Conservation (phyloP, 1,140 invertebrate genomes). For the Nomia melanderi region DNA sequence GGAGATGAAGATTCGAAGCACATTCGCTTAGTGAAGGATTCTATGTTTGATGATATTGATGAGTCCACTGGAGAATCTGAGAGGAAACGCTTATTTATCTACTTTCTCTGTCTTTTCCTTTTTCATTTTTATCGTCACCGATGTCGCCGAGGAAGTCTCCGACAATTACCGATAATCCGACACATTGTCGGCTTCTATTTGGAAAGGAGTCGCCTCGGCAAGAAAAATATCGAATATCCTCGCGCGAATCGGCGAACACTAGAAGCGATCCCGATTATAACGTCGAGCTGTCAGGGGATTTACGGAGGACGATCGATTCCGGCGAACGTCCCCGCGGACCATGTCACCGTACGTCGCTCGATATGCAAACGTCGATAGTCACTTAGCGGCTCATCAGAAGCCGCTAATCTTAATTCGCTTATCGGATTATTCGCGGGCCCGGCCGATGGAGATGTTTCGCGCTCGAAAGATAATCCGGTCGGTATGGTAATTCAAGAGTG, state of each 20-base stretch:
- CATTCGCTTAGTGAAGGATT: too few relatives aligned
- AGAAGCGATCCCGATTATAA: conserved; percentile 9
- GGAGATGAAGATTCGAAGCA: too few relatives aligned
- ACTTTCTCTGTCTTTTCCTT: too few relatives aligned
- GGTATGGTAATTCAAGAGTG: conserved; percentile 75
- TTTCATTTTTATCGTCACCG: too few relatives aligned
- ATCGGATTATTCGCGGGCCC: conserved; percentile 73
- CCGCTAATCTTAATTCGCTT: conserved; percentile 78
- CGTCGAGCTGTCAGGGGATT: conserved; percentile 20
- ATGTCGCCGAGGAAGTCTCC: too few relatives aligned
- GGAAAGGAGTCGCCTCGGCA: not conserved
- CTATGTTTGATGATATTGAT: too few relatives aligned
- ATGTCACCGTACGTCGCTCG: conserved; percentile 66
- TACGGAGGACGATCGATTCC: conserved; percentile 46
- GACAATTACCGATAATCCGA: too few relatives aligned
- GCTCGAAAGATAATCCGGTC: conserved; percentile 73
- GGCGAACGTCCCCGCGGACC: conserved; percentile 22
- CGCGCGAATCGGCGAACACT: conserved; percentile 1
- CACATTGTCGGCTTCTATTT: too few relatives aligned
- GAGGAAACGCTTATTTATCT: too few relatives aligned
- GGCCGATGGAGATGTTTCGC: conserved; percentile 76
- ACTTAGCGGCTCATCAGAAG: conserved; percentile 77
- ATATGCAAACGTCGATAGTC: conserved; percentile 74
- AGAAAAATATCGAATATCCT: conserved; percentile 8
- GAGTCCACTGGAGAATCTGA: too few relatives aligned